Evolutionary conservation across 2,113 vertebrate genomes (phyloP), one percentile per base, ranked within the genome.

Genomic region (Cariama cristata): DNA sequence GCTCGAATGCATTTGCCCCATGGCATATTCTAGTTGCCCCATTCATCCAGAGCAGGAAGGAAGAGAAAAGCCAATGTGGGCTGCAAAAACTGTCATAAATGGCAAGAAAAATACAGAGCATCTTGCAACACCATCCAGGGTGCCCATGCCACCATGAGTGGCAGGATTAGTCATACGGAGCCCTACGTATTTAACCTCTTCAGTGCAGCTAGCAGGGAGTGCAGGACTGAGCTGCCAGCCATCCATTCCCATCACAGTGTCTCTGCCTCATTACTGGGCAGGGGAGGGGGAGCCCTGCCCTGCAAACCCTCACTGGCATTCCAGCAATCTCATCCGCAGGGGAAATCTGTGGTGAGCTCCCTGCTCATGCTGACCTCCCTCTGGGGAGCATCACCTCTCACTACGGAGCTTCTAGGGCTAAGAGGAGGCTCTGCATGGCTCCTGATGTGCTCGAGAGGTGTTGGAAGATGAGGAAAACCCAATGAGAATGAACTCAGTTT

Each of bases 1-100:
- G 12, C 85, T 60, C 1, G 0, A 53, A 60, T 32, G 22, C 0
- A 0, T 45, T 67, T 66, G 33, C 67, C 64, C 59, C 2, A 8
- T 42, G 56, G 73, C 47, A 33, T 44, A n/a, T 80, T n/a, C 44
- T 44, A 13, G n/a, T 47, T 63, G 71, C 24, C 49, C 55, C 42
- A 5, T 42, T 60, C 47, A 55, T 24, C 42, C 74, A 52, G 42
- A 72, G 35, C 7, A 40, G 79, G 67, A 75, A 86, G 60, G 33
- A 64, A 63, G 6, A 82, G 60, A 30, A 50, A 77, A 85, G 33
- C n/a, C 45, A 75, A 81, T 0, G 16, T 28, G 44, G 63, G 47
- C 47, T 68, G 74, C 19, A 63, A 69, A 71, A 76, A 32, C 13
- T 20, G 20, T 15, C 47, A 50, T 17, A 58, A 55, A 45, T 4